Percentiles rank a stretch among this genome's conserved stretches.
Conservation (phyloP, 2,797 vertebrate genomes). For the Hipposideros larvatus region DNA sequence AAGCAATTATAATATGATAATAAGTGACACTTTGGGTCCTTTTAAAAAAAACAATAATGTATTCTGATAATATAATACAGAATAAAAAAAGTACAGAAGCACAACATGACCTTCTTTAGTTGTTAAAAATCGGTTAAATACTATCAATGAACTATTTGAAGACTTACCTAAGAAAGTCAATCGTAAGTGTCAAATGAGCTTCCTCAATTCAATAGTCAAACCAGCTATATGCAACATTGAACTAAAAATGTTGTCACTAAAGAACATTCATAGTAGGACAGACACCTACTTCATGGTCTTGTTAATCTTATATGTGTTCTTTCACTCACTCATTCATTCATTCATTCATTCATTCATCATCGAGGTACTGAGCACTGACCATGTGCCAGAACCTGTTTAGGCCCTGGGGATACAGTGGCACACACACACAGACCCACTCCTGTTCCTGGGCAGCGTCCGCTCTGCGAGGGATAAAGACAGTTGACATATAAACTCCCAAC, state of each 20-base stretch:
- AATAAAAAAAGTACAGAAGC: slow-evolving; percentile 26
- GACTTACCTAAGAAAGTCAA: not conserved
- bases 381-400: not conserved
- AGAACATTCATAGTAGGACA: not conserved
- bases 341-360: not conserved
- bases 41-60: slow-evolving; percentile 2
- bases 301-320: not conserved
- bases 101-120: not conserved
- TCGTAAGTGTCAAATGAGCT: not conserved
- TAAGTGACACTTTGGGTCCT: slow-evolving; percentile 15
- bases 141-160: not conserved
- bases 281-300: not conserved
- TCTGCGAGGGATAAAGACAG: not conserved
- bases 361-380: not conserved
- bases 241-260: not conserved
- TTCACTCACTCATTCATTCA: too few species aligned
- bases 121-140: not conserved
- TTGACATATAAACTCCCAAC: not conserved
- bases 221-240: not conserved
- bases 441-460: not conserved
- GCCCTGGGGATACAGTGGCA: not conserved
- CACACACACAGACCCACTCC: not conserved
- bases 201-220: not conserved
- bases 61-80: not conserved
- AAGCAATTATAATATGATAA: slow-evolving; percentile 58